Conservation (phyloP, 2,888 invertebrate genomes). For the Agonopterix heracliana region DNA sequence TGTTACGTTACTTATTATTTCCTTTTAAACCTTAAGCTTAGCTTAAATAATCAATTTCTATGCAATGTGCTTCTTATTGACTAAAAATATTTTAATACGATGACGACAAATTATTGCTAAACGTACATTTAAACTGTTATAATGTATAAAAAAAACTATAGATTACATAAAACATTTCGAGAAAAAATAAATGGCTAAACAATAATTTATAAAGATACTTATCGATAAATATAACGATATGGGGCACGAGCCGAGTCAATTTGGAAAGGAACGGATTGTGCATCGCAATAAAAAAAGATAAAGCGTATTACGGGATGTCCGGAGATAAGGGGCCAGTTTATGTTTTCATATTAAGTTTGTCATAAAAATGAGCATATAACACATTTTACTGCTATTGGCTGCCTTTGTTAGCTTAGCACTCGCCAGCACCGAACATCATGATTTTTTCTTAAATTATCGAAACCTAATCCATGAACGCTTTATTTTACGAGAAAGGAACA, state of each 20-base stretch:
- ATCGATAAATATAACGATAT: constrained; percentile 24
- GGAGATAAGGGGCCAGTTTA: constrained; percentile 55
- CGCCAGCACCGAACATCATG: not conserved
- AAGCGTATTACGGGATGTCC: constrained; percentile 60
- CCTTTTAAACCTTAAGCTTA: not conserved
- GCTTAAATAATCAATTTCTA: constrained; percentile 2
- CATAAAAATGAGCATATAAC: constrained; percentile 52
- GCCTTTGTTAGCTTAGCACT: constrained; percentile 35
- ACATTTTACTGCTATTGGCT: constrained; percentile 40
- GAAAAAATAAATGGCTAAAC: too few relatives aligned
- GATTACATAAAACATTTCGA: too few relatives aligned
- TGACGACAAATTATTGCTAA: too few relatives aligned
- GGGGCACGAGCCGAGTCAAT: constrained; percentile 25
- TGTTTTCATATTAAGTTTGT: constrained; percentile 58
- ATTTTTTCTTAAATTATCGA: too few relatives aligned
- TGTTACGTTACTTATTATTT: constrained; percentile 3
- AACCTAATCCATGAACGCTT: too few relatives aligned
- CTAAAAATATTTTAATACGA: too few relatives aligned
- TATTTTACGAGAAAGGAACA: too few relatives aligned
- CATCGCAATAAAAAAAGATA: constrained; percentile 58
- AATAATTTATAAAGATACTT: not conserved
- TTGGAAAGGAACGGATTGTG: constrained; percentile 48
- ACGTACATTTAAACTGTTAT: too few relatives aligned
- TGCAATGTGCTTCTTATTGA: not conserved
- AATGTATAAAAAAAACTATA: too few relatives aligned